Conservation (phyloP, 1,140 invertebrate species). For the Popillia japonica region DNA sequence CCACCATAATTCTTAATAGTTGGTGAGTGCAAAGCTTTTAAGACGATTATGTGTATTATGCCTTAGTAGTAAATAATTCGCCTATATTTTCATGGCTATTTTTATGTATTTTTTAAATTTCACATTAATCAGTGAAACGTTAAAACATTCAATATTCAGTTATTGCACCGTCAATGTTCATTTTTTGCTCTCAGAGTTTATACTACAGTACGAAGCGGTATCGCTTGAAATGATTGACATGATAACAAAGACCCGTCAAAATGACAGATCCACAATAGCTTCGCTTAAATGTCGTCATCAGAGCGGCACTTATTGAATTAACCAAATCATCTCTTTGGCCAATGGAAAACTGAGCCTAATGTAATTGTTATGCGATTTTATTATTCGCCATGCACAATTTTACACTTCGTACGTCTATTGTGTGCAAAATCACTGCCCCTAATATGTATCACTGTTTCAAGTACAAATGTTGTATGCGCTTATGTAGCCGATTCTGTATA, state of each 20-base stretch:
- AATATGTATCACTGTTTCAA: slow-evolving; percentile 20
- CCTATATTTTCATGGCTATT: too few species aligned
- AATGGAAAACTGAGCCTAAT: slow-evolving; percentile 41
- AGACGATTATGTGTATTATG: too few species aligned
- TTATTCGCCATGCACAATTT: slow-evolving; percentile 25
- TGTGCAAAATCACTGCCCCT: slow-evolving; percentile 25
- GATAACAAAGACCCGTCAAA: slow-evolving; percentile 43
- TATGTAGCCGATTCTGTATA: neutral
- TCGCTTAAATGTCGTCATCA: slow-evolving; percentile 41
- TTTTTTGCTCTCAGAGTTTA: neutral
- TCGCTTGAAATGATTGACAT: slow-evolving; percentile 43
- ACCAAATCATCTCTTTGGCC: slow-evolving; percentile 38
- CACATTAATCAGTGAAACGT: slow-evolving; percentile 1
- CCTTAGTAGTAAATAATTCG: neutral
- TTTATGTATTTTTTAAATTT: neutral
- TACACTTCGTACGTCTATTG: neutral
- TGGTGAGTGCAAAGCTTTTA: too few species aligned
- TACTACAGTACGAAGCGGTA: neutral
- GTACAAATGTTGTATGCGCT: neutral
- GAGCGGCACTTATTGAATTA: slow-evolving; percentile 44
- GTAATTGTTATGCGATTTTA: slow-evolving; percentile 33
- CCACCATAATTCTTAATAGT: too few species aligned
- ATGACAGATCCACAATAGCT: slow-evolving; percentile 43
- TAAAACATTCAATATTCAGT: slow-evolving; percentile 22
- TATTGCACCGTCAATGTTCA: slow-evolving; percentile 13